Conservation (phyloP, 2,113 vertebrate genomes). For the Neomonachus schauinslandi region DNA sequence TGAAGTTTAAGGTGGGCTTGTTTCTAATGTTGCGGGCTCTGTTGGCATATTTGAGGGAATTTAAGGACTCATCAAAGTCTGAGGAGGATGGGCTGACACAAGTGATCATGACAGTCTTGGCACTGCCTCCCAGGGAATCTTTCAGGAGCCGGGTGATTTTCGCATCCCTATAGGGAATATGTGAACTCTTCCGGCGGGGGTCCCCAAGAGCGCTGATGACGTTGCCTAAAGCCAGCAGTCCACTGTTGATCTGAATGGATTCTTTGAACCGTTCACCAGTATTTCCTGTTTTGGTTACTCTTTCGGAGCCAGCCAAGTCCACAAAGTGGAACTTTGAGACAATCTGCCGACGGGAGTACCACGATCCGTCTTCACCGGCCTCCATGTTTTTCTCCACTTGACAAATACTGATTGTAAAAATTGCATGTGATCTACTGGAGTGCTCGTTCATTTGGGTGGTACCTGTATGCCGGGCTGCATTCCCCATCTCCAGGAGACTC, state of each 20-base stretch:
- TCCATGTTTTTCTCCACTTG: slow-evolving; percentile 82
- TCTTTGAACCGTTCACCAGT: slow-evolving; percentile 92
- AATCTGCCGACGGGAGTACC: slow-evolving; percentile 75
- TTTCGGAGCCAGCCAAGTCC: slow-evolving; percentile 94
- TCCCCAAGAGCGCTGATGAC: slow-evolving; percentile 95
- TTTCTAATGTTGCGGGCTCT: slow-evolving; percentile 92
- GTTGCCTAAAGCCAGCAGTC: slow-evolving; percentile 92
- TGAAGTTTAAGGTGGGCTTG: slow-evolving; percentile 88
- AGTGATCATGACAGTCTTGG: slow-evolving; percentile 94
- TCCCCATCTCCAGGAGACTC: slow-evolving; percentile 89
- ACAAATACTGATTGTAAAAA: slow-evolving; percentile 91
- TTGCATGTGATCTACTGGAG: slow-evolving; percentile 92
- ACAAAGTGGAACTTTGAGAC: slow-evolving; percentile 95
- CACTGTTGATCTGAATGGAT: slow-evolving; percentile 93
- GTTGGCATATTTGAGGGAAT: slow-evolving; percentile 93
- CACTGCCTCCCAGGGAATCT: slow-evolving; percentile 94
- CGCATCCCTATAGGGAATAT: slow-evolving; percentile 93
- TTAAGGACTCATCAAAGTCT: slow-evolving; percentile 92
- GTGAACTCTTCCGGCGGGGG: slow-evolving; percentile 85
- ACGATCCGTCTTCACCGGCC: slow-evolving; percentile 67
- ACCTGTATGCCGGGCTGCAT: slow-evolving; percentile 89
- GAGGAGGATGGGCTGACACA: slow-evolving; percentile 93
- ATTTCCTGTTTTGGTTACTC: slow-evolving; percentile 92
- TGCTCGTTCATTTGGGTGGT: slow-evolving; percentile 92
- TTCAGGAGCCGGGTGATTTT: slow-evolving; percentile 96